Conservation (phyloP, 1,140 invertebrate species). For the Philaenus spumarius region DNA sequence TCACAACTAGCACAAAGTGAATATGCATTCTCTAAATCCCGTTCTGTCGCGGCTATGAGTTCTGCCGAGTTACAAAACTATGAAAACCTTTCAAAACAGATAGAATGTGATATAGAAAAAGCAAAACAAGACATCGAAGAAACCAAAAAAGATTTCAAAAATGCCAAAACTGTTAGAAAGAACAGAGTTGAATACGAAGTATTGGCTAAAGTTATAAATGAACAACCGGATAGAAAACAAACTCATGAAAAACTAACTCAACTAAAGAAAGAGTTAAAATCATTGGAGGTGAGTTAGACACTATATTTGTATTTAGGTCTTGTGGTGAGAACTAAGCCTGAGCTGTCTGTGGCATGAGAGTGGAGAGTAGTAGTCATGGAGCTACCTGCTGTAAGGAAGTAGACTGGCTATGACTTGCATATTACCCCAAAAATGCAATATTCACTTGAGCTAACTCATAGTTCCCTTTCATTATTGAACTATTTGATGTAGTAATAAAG, state of each 20-base stretch:
- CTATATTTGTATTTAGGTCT: too few relatives aligned
- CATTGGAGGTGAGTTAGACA: slow-evolving; percentile 50
- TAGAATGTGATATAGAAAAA: slow-evolving; percentile 65
- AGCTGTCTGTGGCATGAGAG: too few relatives aligned
- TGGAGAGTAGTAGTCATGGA: too few relatives aligned
- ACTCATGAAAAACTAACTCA: slow-evolving; percentile 67
- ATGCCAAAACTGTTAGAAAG: slow-evolving; percentile 76
- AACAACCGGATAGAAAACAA: slow-evolving; percentile 81
- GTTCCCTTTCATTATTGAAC: too few relatives aligned
- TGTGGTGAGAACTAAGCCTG: too few relatives aligned
- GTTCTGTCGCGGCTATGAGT: slow-evolving; percentile 73
- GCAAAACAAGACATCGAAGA: slow-evolving; percentile 68
- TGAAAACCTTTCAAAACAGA: slow-evolving; percentile 64
- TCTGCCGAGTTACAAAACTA: slow-evolving; percentile 78
- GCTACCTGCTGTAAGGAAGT: too few relatives aligned
- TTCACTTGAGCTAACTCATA: too few relatives aligned
- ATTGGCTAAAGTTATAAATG: slow-evolving; percentile 79
- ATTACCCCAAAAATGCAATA: too few relatives aligned
- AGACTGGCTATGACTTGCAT: too few relatives aligned
- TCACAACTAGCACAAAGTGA: slow-evolving; percentile 80
- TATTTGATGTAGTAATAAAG: too few relatives aligned
- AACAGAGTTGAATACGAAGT: slow-evolving; percentile 92
- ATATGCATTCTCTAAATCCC: slow-evolving; percentile 79
- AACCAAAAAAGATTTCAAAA: slow-evolving; percentile 58
- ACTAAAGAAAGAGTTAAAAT: slow-evolving; percentile 65